Percentiles rank a stretch among this genome's conserved stretches.
Evolutionary conservation across 2,888 invertebrate species (phyloP).

Genomic region (Hipparchia semele): DNA sequence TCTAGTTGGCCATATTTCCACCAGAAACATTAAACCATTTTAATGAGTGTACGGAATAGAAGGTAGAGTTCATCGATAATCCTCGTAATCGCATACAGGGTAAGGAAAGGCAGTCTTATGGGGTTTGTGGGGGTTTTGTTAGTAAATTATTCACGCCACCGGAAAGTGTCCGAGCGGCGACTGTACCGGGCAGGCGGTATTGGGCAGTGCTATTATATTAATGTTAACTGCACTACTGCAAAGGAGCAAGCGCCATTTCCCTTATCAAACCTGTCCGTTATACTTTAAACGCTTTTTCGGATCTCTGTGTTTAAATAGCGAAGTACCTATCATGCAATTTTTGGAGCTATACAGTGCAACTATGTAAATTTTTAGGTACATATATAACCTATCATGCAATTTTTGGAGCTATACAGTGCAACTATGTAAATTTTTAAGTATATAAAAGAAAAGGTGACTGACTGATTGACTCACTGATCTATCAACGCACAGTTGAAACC

Average conservation of each 20-base stretch:
- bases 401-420: neutral
- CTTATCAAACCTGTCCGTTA: neutral
- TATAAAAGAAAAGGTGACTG: too few species aligned
- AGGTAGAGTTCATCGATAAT: too few species aligned
- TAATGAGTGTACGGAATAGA: too few species aligned
- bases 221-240: neutral
- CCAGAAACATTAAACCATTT: too few species aligned
- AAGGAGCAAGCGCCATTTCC: neutral
- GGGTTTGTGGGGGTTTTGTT: neutral
- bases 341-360: neutral
- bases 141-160: slow-evolving; percentile 5
- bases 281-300: neutral
- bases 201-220: slow-evolving; percentile 1
- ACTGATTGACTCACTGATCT: too few species aligned
- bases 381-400: neutral
- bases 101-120: neutral
- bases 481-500: too few species aligned
- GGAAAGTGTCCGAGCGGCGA: neutral
- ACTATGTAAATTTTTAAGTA: too few species aligned
- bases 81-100: too few species aligned
- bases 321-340: neutral
- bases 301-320: neutral
- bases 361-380: too few species aligned
- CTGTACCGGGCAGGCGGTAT: neutral
- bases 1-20: too few species aligned